Conservation (phyloP, 2,797 vertebrate genomes). For the Basileuterus tristriatus region DNA sequence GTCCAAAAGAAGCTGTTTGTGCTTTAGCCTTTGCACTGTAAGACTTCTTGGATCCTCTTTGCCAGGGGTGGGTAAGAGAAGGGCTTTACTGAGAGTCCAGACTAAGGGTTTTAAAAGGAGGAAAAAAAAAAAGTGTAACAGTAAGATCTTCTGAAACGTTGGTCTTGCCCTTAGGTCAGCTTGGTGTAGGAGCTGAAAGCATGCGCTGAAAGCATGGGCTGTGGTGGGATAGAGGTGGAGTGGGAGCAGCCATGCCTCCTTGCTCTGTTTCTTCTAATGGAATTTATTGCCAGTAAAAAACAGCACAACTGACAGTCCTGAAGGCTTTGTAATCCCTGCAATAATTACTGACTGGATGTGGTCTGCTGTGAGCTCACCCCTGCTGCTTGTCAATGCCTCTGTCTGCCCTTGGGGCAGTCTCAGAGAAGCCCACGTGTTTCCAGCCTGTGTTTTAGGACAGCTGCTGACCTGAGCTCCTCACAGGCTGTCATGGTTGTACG, state of each 20-base stretch:
- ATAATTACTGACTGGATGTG: neutral
- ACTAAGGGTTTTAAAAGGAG: neutral
- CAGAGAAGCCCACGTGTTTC: neutral
- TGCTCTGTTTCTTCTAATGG: neutral
- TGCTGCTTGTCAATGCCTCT: neutral
- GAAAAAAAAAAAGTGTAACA: neutral
- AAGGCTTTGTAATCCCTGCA: neutral
- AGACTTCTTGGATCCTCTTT: neutral
- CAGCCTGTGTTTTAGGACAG: neutral
- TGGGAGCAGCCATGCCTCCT: neutral
- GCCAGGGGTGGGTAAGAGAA: neutral
- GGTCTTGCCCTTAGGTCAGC: neutral
- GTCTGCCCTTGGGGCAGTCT: neutral
- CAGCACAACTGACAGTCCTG: neutral
- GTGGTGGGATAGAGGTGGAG: neutral
- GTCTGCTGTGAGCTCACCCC: neutral
- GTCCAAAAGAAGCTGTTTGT: neutral
- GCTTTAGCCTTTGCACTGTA: neutral
- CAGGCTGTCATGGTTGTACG: neutral
- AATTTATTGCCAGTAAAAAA: constrained; percentile 25
- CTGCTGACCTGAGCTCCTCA: neutral
- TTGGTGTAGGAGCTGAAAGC: neutral
- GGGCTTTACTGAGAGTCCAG: neutral
- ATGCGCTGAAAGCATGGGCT: accelerated
- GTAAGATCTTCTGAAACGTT: neutral